Evolutionary conservation across 2,113 vertebrate genomes (phyloP).

Genomic region (Oreochromis aureus): DNA sequence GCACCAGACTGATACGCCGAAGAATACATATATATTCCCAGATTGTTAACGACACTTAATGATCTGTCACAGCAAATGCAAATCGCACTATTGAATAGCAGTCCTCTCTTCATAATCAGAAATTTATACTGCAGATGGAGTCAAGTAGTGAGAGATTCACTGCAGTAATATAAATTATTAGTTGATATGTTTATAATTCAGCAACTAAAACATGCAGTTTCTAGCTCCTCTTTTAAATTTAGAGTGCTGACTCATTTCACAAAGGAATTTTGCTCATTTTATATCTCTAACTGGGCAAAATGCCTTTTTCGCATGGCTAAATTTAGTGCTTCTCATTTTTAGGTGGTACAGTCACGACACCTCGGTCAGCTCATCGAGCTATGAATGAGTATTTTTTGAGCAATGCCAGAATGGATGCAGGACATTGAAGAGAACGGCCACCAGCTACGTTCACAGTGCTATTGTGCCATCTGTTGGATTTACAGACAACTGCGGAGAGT

Average conservation of each 20-base stretch:
- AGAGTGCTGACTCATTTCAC: not conserved
- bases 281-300: not conserved
- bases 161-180: not conserved
- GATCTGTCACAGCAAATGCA: not conserved
- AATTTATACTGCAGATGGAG: not conserved
- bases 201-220: not conserved
- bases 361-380: not conserved
- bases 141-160: not conserved
- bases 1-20: not conserved
- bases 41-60: not conserved
- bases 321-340: not conserved
- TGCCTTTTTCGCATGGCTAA: not conserved
- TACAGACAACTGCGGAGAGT: not conserved
- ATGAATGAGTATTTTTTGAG: not conserved
- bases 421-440: not conserved
- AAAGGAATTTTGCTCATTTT: not conserved
- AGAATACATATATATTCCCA: not conserved
- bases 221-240: not conserved
- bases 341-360: not conserved
- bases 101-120: not conserved
- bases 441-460: not conserved
- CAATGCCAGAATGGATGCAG: not conserved
- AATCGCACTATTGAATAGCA: not conserved
- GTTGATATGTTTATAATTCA: not conserved
- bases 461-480: slow-evolving; percentile 51